phyloP scores from a whole-genome alignment of 1,140 invertebrate species.

The Aricia agestis region DNA sequence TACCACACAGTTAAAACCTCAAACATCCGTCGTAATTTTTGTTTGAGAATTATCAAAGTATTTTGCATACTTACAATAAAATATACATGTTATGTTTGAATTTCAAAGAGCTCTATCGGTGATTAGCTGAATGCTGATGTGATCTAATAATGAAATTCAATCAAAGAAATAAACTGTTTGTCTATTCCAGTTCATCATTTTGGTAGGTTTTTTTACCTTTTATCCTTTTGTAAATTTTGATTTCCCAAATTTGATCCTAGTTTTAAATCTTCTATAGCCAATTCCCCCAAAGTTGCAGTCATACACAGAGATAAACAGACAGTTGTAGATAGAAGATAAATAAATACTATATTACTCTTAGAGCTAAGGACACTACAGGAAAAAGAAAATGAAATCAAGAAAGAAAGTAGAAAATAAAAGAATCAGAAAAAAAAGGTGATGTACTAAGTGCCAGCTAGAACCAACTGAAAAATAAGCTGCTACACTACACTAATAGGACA shows the following conservation, averaged over 20 bases:
- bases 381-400: slow-evolving; percentile 35
- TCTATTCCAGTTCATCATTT: neutral
- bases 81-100: neutral
- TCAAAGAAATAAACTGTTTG: neutral
- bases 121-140: neutral
- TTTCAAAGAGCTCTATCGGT: neutral
- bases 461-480: slow-evolving; percentile 57
- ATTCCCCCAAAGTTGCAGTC: neutral
- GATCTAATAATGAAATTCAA: neutral
- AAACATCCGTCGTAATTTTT: neutral
- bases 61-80: slow-evolving; percentile 1
- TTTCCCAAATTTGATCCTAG: neutral
- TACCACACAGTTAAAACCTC: neutral
- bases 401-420: slow-evolving; percentile 50
- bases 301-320: neutral
- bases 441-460: slow-evolving; percentile 71
- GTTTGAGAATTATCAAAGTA: neutral
- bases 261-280: slow-evolving; percentile 2
- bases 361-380: slow-evolving; percentile 9
- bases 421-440: slow-evolving; percentile 62
- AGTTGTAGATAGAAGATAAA: slow-evolving; percentile 6
- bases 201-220: neutral
- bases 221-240: neutral
- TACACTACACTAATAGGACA: slow-evolving; percentile 64
- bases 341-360: slow-evolving; percentile 3